Conservation (phyloP, 2,888 invertebrate species). For the Mechanitis mazaeus region DNA sequence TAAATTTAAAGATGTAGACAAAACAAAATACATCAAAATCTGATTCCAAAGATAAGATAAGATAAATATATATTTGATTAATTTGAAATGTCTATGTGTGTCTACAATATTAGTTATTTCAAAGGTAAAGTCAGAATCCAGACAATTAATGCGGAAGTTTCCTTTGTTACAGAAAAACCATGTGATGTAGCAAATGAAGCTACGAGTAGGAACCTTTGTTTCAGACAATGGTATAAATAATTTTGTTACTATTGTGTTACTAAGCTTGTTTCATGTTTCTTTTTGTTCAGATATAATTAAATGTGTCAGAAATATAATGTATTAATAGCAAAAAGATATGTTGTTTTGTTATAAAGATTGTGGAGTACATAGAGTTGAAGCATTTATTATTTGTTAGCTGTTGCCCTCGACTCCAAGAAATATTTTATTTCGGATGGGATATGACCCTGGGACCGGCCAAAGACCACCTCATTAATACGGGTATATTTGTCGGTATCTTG, state of each 20-base stretch:
- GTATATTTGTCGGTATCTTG: no score
- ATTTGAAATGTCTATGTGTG: neutral
- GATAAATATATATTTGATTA: no score
- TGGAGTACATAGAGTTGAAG: no score
- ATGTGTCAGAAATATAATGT: neutral
- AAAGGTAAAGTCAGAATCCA: conserved; percentile 5
- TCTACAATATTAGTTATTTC: neutral
- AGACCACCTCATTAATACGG: no score
- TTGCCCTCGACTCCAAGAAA: no score
- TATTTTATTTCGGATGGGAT: no score
- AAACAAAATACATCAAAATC: neutral
- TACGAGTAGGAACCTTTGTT: conserved; percentile 8
- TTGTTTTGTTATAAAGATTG: neutral
- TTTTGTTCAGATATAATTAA: neutral
- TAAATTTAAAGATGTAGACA: no score
- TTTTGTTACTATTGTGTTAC: conserved; percentile 10
- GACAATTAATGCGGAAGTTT: conserved; percentile 12
- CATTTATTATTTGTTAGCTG: no score
- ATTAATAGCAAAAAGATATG: neutral
- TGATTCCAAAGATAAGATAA: no score
- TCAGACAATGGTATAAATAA: conserved; percentile 16
- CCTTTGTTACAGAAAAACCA: conserved; percentile 10
- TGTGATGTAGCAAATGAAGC: conserved; percentile 14
- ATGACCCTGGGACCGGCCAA: no score
- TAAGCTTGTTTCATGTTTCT: neutral